These are phyloP conservation scores for Threskiornis aethiopicus DNA, from an alignment of 2,797 vertebrate species.

Conservation along the genomic window DNA sequence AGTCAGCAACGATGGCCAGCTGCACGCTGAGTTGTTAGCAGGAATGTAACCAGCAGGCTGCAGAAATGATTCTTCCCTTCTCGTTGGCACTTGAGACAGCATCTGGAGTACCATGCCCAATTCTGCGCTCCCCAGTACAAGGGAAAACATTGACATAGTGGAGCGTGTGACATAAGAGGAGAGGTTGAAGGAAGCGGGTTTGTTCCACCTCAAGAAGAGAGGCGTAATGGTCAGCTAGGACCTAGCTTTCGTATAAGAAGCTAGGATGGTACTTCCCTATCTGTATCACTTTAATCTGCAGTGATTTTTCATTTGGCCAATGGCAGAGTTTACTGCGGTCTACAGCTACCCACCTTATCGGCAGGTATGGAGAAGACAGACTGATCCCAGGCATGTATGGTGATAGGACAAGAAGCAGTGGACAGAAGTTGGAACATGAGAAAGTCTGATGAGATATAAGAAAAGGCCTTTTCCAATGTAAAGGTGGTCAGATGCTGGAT, in stretches of 20 bases:
- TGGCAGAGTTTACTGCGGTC: fast-evolving
- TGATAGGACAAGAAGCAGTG: not conserved
- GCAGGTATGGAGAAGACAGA: not conserved
- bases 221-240: not conserved
- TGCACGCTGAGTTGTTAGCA: not conserved
- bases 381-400: not conserved
- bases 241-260: not conserved
- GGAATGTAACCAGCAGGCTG: not conserved
- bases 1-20: not conserved
- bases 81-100: not conserved
- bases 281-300: not conserved
- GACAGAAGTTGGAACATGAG: not conserved
- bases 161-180: not conserved
- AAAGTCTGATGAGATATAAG: not conserved
- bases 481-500: not conserved
- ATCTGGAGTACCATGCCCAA: fast-evolving
- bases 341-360: not conserved
- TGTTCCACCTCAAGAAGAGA: not conserved
- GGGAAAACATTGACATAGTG: not conserved
- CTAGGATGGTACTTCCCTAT: not conserved
- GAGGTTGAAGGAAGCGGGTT: not conserved
- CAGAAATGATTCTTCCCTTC: not conserved
- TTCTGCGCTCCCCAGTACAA: not conserved
- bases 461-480: not conserved
- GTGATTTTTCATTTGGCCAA: not conserved